Evolutionary conservation across 2,797 vertebrate genomes (phyloP).

Genomic region (Acipenser oxyrinchus): DNA sequence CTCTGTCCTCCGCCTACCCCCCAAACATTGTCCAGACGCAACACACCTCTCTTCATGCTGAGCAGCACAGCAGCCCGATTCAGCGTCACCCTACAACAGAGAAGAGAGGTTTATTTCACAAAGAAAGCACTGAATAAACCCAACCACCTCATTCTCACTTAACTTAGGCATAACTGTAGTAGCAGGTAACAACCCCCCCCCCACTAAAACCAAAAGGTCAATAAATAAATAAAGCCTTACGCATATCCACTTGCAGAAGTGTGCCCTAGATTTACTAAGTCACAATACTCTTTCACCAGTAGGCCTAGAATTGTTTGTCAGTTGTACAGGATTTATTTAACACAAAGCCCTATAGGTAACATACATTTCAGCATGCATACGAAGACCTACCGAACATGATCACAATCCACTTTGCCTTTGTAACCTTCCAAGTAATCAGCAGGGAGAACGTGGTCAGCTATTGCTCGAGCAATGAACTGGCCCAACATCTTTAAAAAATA

Average conservation of each 20-base stretch:
- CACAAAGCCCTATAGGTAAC: not conserved
- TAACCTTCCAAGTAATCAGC: constrained; percentile 10
- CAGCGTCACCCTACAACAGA: constrained; percentile 3
- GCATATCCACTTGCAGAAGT: no score
- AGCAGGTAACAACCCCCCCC: no score
- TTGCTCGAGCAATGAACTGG: constrained; percentile 16
- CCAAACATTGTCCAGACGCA: constrained; percentile 17
- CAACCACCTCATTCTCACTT: no score
- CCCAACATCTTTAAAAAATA: constrained; percentile 13
- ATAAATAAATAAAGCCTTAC: no score
- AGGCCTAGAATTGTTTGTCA: no score
- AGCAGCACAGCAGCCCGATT: constrained; percentile 12
- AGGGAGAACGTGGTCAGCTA: constrained; percentile 14
- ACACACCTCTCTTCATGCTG: constrained; percentile 12
- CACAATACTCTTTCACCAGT: no score
- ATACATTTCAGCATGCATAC: not conserved
- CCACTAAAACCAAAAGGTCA: no score
- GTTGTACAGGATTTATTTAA: not conserved
- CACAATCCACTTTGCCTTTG: constrained; percentile 17
- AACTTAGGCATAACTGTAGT: no score
- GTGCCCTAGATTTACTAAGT: no score
- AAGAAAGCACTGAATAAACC: no score
- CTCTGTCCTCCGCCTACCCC: constrained; percentile 16
- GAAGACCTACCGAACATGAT: constrained; percentile 12
- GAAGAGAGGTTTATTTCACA: no score